Conservation (phyloP, 2,113 vertebrate genomes). For the Sinocyclocheilus grahami region DNA sequence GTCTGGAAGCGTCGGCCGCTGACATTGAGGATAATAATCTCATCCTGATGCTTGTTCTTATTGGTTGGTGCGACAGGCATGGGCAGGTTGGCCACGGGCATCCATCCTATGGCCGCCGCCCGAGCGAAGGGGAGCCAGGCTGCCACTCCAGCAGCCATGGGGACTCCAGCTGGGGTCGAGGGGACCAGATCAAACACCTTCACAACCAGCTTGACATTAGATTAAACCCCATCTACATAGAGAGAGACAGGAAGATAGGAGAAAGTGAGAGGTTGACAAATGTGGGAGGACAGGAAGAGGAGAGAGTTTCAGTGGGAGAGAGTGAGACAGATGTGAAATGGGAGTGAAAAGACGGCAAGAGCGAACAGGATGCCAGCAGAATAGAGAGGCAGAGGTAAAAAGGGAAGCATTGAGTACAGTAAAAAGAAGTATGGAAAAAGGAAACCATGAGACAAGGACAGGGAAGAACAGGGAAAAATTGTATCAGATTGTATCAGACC, state of each 20-base stretch:
- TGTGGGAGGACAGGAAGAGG: constrained; percentile 9
- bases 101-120: constrained; percentile 98
- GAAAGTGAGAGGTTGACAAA: constrained; percentile 5
- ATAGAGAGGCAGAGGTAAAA: constrained; percentile 1
- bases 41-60: constrained; percentile 92
- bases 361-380: constrained; percentile 2
- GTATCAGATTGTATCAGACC: not conserved
- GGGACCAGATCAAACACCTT: constrained; percentile 68
- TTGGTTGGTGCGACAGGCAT: constrained; percentile 93
- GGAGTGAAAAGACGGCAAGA: constrained; percentile 17
- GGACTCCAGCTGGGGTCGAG: constrained; percentile 75
- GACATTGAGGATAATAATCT: constrained; percentile 93
- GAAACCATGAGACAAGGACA: not conserved
- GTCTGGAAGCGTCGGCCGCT: constrained; percentile 96
- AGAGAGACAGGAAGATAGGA: constrained; percentile 6
- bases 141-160: constrained; percentile 97
- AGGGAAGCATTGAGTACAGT: not conserved
- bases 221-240: constrained; percentile 78
- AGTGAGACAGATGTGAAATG: constrained; percentile 23
- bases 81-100: constrained; percentile 98
- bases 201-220: constrained; percentile 80
- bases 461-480: not conserved
- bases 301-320: constrained; percentile 28
- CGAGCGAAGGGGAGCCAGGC: constrained; percentile 98
- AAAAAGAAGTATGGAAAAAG: not conserved